These are phyloP conservation scores for Tolmerus cingulatus DNA, from an alignment of 2,888 invertebrate species.

Conservation along the genomic window DNA sequence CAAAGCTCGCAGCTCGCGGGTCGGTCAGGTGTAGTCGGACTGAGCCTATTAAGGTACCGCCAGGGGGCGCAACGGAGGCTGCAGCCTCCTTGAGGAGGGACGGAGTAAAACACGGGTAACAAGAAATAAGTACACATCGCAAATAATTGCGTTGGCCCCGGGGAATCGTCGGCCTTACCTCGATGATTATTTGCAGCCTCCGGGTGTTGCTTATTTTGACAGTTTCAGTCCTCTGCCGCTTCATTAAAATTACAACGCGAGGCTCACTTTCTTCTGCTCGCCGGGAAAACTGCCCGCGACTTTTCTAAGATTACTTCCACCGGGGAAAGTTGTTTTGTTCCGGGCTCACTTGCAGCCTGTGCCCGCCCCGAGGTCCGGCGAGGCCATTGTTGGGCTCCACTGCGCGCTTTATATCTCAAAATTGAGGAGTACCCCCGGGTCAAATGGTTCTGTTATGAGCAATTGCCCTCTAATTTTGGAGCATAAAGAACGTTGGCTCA, in stretches of 20 bases:
- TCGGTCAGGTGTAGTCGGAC: slow-evolving; percentile 45
- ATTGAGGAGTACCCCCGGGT: background rate
- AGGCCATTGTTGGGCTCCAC: background rate
- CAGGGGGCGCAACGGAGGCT: background rate
- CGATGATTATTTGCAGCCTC: slow-evolving; percentile 37
- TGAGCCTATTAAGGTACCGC: slow-evolving; percentile 12
- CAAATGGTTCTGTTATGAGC: background rate
- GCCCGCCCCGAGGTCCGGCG: background rate
- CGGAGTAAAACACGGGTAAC: slow-evolving; percentile 28
- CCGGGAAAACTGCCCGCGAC: background rate
- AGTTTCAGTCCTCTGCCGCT: background rate
- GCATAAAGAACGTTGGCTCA: background rate
- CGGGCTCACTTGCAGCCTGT: background rate
- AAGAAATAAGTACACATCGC: slow-evolving; percentile 44
- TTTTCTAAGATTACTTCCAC: slow-evolving; percentile 5
- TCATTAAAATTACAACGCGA: slow-evolving; percentile 4
- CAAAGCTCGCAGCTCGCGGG: slow-evolving; percentile 44
- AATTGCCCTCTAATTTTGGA: background rate
- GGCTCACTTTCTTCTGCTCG: background rate
- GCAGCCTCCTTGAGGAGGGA: background rate
- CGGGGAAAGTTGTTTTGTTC: background rate
- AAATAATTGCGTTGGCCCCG: slow-evolving; percentile 46
- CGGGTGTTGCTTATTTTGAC: slow-evolving; percentile 21
- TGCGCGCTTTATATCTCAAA: background rate
- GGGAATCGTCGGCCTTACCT: slow-evolving; percentile 36